Conservation (phyloP, 1,140 invertebrate genomes). For the Sminthurinus signatus region DNA sequence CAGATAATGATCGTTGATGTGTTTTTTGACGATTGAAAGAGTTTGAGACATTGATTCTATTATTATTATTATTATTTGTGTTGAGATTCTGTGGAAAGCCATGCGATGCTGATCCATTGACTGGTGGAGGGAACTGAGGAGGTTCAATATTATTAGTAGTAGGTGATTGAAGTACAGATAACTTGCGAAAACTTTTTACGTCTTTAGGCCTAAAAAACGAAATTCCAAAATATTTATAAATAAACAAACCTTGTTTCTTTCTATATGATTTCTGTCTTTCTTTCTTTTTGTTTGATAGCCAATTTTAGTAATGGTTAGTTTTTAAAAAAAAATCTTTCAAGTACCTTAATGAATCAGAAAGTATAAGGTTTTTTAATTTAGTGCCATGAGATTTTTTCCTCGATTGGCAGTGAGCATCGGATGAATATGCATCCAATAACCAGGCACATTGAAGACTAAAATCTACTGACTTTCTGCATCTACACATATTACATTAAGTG, state of each 20-base stretch:
- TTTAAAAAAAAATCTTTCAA: too few relatives aligned
- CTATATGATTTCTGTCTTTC: too few relatives aligned
- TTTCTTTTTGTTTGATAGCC: too few relatives aligned
- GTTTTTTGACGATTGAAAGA: conserved; percentile 50
- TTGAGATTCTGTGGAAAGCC: not conserved
- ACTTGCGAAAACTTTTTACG: conserved; percentile 26
- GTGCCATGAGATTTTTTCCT: conserved; percentile 79
- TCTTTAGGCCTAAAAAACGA: conserved; percentile 35
- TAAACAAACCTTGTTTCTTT: too few relatives aligned
- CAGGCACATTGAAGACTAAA: conserved; percentile 93
- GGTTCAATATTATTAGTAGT: conserved; percentile 7
- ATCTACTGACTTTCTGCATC: conserved; percentile 72
- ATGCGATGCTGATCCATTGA: not conserved
- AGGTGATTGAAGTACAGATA: conserved; percentile 22
- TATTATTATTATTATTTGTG: too few relatives aligned
- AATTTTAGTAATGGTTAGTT: too few relatives aligned
- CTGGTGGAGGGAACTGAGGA: conserved; percentile 3
- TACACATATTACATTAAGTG: not conserved
- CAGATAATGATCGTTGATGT: conserved; percentile 83
- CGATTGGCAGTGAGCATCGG: conserved; percentile 61
- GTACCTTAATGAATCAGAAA: conserved; percentile 80
- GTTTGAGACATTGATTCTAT: not conserved
- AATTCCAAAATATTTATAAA: conserved; percentile 3
- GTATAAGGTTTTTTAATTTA: conserved; percentile 78
- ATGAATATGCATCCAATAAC: conserved; percentile 89